These are phyloP conservation scores for Drosophila leontia DNA, from an alignment of 1,140 invertebrate species.

Conservation along the genomic window DNA sequence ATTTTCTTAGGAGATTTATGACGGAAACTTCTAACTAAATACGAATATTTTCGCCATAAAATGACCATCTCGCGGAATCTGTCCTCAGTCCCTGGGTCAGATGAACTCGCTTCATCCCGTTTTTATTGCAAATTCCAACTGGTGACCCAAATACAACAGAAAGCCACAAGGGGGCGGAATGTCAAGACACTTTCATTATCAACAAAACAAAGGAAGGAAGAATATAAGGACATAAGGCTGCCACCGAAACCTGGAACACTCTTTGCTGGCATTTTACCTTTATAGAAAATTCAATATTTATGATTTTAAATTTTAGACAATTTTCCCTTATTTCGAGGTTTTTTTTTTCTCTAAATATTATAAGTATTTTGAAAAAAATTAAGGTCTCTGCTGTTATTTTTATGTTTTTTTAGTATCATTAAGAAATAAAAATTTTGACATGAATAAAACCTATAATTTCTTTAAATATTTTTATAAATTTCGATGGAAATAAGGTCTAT, in stretches of 20 bases:
- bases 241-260: not conserved
- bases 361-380: no score
- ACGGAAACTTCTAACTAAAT: not conserved
- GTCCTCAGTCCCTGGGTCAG: not conserved
- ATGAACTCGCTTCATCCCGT: constrained; percentile 10
- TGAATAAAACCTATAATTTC: no score
- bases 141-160: constrained; percentile 7
- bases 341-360: no score
- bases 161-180: constrained; percentile 26
- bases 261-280: not conserved
- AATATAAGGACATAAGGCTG: not conserved
- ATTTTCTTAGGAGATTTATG: not conserved
- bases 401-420: no score
- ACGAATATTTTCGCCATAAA: not conserved
- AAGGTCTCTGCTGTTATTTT: no score
- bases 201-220: constrained; percentile 23
- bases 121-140: constrained; percentile 28
- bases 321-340: no score
- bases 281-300: not conserved
- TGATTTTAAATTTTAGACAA: not conserved
- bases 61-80: not conserved
- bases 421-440: no score
- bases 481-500: not conserved
- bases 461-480: no score
- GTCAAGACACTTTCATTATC: constrained; percentile 35